These are phyloP conservation scores for Zaprionus lineosus DNA, from an alignment of 2,888 invertebrate species.

Conservation along the genomic window DNA sequence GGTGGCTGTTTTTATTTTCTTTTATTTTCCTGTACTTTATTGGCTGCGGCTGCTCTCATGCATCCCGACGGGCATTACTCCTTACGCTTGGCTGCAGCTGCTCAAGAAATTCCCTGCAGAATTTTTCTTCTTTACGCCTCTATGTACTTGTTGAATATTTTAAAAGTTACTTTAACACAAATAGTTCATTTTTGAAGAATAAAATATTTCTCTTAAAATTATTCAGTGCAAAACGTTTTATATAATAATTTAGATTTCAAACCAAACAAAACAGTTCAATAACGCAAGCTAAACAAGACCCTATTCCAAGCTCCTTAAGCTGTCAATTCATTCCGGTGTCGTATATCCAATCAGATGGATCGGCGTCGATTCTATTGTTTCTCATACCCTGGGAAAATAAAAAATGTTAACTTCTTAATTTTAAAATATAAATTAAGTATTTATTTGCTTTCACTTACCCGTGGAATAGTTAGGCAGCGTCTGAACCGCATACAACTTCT, in stretches of 20 bases:
- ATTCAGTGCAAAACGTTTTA: too few species aligned
- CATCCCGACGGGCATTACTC: constrained; percentile 64
- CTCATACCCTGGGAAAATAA: constrained; percentile 36
- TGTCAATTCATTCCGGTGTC: constrained; percentile 23
- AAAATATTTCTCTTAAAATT: too few species aligned
- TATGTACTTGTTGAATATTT: constrained; percentile 7
- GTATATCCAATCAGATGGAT: constrained; percentile 51
- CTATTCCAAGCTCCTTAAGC: not conserved
- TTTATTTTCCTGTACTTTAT: not conserved
- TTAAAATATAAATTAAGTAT: not conserved
- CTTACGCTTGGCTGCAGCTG: constrained; percentile 55
- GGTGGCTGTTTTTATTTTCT: not conserved
- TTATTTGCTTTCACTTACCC: constrained; percentile 46
- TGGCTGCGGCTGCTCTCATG: constrained; percentile 18
- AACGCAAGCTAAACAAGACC: not conserved
- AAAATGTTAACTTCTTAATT: too few species aligned
- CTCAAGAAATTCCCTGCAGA: constrained; percentile 2
- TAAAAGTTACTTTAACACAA: too few species aligned
- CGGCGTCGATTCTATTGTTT: constrained; percentile 13
- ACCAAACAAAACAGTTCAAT: too few species aligned
- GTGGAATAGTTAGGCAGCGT: constrained; percentile 46
- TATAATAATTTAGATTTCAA: too few species aligned
- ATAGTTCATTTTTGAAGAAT: too few species aligned
- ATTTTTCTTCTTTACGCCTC: not conserved
- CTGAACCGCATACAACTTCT: constrained; percentile 42